A percentile compares a stretch with the other conserved stretches of the same genome.
Evolutionary conservation across 2,113 vertebrate species (phyloP).

Genomic region (Mobula hypostoma): DNA sequence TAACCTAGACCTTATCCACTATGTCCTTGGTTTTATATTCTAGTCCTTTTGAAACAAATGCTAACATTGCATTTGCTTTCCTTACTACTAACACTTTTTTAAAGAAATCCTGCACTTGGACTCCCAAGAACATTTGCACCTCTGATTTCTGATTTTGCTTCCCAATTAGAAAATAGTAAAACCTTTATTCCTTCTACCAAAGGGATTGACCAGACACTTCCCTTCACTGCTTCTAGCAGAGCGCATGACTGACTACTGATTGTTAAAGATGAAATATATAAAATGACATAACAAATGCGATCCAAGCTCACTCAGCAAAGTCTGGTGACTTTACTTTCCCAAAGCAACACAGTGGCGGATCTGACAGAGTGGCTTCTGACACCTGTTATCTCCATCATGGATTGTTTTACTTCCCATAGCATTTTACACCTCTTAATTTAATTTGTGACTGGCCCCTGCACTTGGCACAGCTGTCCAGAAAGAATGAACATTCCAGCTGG

Average conservation of each 20-base stretch:
- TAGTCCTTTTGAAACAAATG: too few species aligned
- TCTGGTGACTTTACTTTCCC: slow-evolving; percentile 39
- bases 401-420: slow-evolving; percentile 60
- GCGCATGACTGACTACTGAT: not conserved
- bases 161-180: too few species aligned
- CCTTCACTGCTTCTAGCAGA: not conserved
- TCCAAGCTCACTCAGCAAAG: not conserved
- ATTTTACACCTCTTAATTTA: slow-evolving; percentile 61
- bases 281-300: not conserved
- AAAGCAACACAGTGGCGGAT: slow-evolving; percentile 55
- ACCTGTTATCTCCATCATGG: slow-evolving; percentile 75
- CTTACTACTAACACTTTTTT: too few species aligned
- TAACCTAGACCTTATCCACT: too few species aligned
- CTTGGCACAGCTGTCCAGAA: slow-evolving; percentile 55
- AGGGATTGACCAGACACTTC: too few species aligned
- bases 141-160: too few species aligned
- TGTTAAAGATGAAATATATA: not conserved
- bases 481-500: slow-evolving; percentile 53
- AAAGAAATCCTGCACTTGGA: too few species aligned
- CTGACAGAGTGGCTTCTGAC: slow-evolving; percentile 52
- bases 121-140: too few species aligned
- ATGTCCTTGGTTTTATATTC: too few species aligned
- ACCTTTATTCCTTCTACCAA: too few species aligned
- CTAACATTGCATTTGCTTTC: too few species aligned
- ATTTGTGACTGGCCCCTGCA: slow-evolving; percentile 52